phyloP scores from a whole-genome alignment of 2,113 vertebrate genomes.

The Bagarius yarrelli region DNA sequence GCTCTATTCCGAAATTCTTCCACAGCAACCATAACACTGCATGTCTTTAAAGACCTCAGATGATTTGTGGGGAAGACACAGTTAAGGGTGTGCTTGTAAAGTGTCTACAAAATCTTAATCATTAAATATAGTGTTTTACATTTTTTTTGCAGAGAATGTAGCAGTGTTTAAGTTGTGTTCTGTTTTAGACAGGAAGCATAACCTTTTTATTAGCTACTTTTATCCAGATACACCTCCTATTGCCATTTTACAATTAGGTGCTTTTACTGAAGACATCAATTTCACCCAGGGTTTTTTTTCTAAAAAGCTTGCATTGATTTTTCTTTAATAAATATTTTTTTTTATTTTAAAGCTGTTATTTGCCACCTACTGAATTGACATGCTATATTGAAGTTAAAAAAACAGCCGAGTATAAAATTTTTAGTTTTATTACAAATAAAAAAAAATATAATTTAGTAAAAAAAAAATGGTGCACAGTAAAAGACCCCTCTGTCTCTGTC shows the following conservation, averaged over 20 bases:
- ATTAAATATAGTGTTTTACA: too few relatives aligned
- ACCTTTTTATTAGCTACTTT: background rate
- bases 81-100: too few relatives aligned
- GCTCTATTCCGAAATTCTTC: too few relatives aligned
- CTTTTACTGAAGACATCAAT: too few relatives aligned
- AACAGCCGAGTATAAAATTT: background rate
- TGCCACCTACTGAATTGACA: background rate
- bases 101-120: too few relatives aligned
- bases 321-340: background rate
- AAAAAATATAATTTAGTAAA: background rate
- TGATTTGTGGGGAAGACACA: too few relatives aligned
- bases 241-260: background rate
- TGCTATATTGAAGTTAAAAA: background rate
- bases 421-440: background rate
- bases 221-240: background rate
- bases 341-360: background rate
- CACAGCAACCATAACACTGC: too few relatives aligned
- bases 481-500: background rate
- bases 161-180: background rate
- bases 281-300: background rate
- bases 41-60: too few relatives aligned
- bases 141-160: background rate
- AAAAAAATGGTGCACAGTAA: background rate
- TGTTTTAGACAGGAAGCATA: background rate
- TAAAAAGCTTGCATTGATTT: background rate